Base-by-base conservation (phyloP, 1,140 invertebrate species). In the Saccostrea cuccullata region DNA sequence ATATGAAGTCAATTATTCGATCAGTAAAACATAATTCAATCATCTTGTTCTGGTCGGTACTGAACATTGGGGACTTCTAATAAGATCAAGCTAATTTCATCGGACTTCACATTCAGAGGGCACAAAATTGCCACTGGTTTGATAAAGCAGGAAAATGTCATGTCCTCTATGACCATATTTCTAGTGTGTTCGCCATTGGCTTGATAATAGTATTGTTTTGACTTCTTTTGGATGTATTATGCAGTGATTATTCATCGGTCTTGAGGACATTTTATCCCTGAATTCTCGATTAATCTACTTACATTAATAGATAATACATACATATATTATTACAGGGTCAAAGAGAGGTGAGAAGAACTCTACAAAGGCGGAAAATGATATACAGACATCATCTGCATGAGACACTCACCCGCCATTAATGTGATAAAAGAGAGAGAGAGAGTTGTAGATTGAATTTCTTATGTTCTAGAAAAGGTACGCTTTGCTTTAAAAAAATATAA, bases 1-100 rank as follows among this genome's bases (percentile, higher is more conserved):
- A 77, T 77, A 77, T 77, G 70, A 77, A 36, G 70, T 77, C 70
- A 77, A 77, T 77, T 77, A 77, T 77, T 77, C 70, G 70, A 77
- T 77, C 70, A 77, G 70, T 36, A 77, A 77, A 77, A 77, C 70
- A 77, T 77, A 77, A 77, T 77, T 77, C 70, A 77, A 77, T 77
- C 26, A 77, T 36, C 30, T 30, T 77, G 26, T 77, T 36, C 70
- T 17, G 70, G 70, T 17, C 23, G 30, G 70, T 36, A 30, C 23
- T 15, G 23, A 77, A 77, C 30, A 36, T 77, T 9, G 70, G 58
- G 30, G 26, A 77, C 11, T 77, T 17, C 70, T 77, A 77, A 77
- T 77, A 77, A 11, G 30, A 77, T 77, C 70, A 77, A 77, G 26
- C 70, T 77, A 77, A 77, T 77, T 77, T 36, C 30, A 26, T 77